phyloP scores from a whole-genome alignment of 1,140 invertebrate genomes.

The Homalodisca vitripennis region DNA sequence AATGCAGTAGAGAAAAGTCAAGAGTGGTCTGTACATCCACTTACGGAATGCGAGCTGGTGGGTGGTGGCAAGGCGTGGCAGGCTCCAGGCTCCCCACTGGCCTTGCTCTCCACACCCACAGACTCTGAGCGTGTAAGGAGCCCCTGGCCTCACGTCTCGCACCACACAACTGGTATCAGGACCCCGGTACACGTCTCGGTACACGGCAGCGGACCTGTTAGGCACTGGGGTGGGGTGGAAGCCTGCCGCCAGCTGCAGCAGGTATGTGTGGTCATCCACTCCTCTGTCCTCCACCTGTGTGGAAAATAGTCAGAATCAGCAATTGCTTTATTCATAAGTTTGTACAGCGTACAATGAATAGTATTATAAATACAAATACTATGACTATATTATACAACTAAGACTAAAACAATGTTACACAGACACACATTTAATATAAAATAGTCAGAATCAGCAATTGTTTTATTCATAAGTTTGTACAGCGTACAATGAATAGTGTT shows the following conservation, averaged over 20 bases:
- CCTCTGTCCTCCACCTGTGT: slow-evolving; percentile 36
- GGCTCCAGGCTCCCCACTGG: slow-evolving; percentile 38
- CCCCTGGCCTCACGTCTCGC: slow-evolving; percentile 32
- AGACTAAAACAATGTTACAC: no score
- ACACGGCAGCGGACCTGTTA: not conserved
- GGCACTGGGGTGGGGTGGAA: slow-evolving; percentile 22
- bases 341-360: no score
- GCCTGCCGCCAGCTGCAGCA: slow-evolving; percentile 36
- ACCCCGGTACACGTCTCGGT: slow-evolving; percentile 34
- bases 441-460: no score
- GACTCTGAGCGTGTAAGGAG: slow-evolving; percentile 39
- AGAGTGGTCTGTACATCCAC: slow-evolving; percentile 16
- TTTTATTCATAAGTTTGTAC: no score
- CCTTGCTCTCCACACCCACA: slow-evolving; percentile 34
- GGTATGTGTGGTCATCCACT: slow-evolving; percentile 35
- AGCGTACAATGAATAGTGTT: no score
- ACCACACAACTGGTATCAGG: slow-evolving; percentile 34
- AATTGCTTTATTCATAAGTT: no score
- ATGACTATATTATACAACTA: no score
- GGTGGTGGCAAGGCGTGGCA: slow-evolving; percentile 36
- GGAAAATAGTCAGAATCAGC: no score
- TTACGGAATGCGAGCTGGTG: slow-evolving; percentile 33
- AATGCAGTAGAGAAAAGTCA: no score
- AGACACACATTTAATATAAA: no score
- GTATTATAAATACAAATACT: no score